Base-by-base conservation (phyloP, 2,113 vertebrate genomes). In the Salvator merianae region DNA sequence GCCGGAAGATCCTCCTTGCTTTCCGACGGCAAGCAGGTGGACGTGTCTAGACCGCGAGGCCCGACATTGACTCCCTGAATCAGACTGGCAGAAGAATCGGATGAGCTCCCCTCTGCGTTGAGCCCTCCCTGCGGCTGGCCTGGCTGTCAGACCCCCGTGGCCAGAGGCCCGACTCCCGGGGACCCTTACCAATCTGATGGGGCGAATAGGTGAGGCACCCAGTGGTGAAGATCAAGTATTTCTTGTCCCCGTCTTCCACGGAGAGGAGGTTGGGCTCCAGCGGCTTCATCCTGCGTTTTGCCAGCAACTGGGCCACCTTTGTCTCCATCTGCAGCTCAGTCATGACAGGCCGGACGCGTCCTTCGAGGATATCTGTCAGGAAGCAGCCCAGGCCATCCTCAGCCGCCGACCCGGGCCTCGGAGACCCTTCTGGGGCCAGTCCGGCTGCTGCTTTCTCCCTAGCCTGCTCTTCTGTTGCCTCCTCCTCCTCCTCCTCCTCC, bases 131-230 rank as follows among this genome's bases (percentile, higher is more conserved):
- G 47, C 50, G 16, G 2, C 50, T 13, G 50, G 16, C 50, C 3
- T 14, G 8, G 10, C 50, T 14, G 12, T 12, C 6, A 50, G 47
- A 50, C 47, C 47, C 47, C 12, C 47, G 6, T 12, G 47, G 47
- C n/a, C n/a, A 65, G 63, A 24, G 18, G 36, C 8, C 26, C 26
- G 69, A 62, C 9, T 24, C 63, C 62, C 24, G 30, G 16, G 1
- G 6, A 43, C 18, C 6, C 59, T 83, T 95, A 99, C 98, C 99
- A 88, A 99, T 99, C 95, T 99, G 98, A 93, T 99, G 99, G 0
- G 99, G 98, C 0, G 98, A 98, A 93, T 99, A 99, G 38, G 99
- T 99, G 93, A 99, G 98, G 95, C 98, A 98, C 89, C 98, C 99
- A 0, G 98, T 99, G 94, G 98, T 99, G 95, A 99, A 99, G 93